phyloP scores from a whole-genome alignment of 2,797 vertebrate genomes.

The Natrix natrix region DNA sequence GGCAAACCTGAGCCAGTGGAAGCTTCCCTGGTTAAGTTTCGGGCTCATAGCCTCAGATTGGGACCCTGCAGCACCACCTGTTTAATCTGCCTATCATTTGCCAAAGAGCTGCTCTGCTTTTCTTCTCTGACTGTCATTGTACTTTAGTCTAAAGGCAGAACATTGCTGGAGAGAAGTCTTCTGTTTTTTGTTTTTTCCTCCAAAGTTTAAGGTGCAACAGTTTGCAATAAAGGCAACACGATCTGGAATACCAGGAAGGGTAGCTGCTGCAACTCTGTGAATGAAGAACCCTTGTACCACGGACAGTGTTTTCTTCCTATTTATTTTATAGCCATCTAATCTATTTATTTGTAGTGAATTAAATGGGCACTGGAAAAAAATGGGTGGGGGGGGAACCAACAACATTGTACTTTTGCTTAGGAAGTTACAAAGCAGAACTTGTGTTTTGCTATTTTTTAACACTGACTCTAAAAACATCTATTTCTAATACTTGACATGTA shows the following conservation, averaged over 20 bases:
- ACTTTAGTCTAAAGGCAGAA: not conserved
- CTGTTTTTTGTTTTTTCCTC: not conserved
- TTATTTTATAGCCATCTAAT: not conserved
- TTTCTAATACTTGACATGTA: conserved; percentile 37
- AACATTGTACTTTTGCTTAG: not conserved
- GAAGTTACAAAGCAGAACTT: not conserved
- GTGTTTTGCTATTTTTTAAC: conserved; percentile 15
- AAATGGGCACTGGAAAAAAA: not conserved
- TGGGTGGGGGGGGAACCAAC: no score
- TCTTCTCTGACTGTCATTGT: not conserved
- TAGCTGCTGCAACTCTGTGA: not conserved
- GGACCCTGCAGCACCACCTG: not conserved
- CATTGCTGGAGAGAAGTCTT: not conserved
- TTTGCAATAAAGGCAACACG: not conserved
- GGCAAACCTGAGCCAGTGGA: not conserved
- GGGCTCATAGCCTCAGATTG: not conserved
- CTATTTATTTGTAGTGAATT: not conserved
- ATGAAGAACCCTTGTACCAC: not conserved
- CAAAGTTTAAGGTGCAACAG: not conserved
- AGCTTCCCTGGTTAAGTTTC: not conserved
- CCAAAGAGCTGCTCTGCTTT: conserved; percentile 2
- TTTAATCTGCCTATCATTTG: not conserved
- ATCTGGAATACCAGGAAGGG: not conserved
- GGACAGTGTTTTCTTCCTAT: not conserved
- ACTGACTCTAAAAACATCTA: not conserved